These are phyloP conservation scores for Drosophila biarmipes DNA, from an alignment of 1,140 invertebrate species.

Conservation along the genomic window DNA sequence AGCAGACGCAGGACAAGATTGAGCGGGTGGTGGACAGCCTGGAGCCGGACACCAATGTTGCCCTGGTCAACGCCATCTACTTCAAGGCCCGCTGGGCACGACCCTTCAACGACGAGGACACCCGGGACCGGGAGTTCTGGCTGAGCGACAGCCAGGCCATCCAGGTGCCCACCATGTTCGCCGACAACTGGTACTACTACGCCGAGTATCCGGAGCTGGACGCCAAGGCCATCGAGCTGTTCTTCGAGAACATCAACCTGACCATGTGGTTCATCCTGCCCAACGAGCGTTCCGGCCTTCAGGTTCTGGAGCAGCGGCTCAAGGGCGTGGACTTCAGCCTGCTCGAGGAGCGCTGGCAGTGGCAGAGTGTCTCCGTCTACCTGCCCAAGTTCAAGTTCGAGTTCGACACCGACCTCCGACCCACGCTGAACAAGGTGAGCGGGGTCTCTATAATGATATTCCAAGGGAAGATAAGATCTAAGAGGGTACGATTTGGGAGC, in stretches of 20 bases:
- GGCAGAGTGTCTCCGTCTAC: slow-evolving; percentile 84
- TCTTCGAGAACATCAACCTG: slow-evolving; percentile 86
- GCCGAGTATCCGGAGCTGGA: slow-evolving; percentile 85
- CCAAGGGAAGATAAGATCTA: slow-evolving; percentile 1
- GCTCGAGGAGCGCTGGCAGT: slow-evolving; percentile 83
- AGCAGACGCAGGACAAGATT: slow-evolving; percentile 88
- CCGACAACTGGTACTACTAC: slow-evolving; percentile 85
- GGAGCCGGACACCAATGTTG: slow-evolving; percentile 84
- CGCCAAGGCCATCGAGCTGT: slow-evolving; percentile 86
- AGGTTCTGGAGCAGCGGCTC: slow-evolving; percentile 85
- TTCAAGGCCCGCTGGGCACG: slow-evolving; percentile 90
- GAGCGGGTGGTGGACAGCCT: slow-evolving; percentile 86
- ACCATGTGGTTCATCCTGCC: slow-evolving; percentile 88
- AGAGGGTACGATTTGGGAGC: background rate
- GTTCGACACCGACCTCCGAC: slow-evolving; percentile 85
- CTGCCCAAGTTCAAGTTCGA: slow-evolving; percentile 89
- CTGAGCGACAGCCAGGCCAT: slow-evolving; percentile 81
- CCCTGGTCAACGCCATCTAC: slow-evolving; percentile 89
- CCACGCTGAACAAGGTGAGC: slow-evolving; percentile 77
- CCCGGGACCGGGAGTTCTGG: slow-evolving; percentile 86
- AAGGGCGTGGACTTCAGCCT: slow-evolving; percentile 80
- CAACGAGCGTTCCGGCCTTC: slow-evolving; percentile 86
- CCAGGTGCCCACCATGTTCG: slow-evolving; percentile 87
- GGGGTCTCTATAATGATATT: background rate
- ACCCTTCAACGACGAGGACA: slow-evolving; percentile 86